A percentile compares a stretch with the other conserved stretches of the same genome.
Evolutionary conservation across 2,888 invertebrate species (phyloP).

Genomic region (Dryobotodes eremita): DNA sequence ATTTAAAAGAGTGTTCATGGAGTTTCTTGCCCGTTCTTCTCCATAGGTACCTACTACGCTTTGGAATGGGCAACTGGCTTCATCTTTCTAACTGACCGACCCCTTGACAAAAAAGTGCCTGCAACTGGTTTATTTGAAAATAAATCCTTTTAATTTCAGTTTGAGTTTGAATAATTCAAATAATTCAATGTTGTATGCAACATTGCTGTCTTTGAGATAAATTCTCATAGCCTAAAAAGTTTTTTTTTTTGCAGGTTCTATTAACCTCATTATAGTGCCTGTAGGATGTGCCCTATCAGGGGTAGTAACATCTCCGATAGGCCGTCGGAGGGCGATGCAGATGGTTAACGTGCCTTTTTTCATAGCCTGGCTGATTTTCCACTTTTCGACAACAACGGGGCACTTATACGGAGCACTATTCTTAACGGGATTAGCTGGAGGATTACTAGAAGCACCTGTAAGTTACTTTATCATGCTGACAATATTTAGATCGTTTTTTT

Average conservation of each 20-base stretch:
- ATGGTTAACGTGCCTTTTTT: slow-evolving; percentile 94
- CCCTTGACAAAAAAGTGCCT: no score
- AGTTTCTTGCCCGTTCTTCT: no score
- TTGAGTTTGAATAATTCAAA: neutral
- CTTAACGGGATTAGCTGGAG: slow-evolving; percentile 94
- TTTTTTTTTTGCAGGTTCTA: slow-evolving; percentile 91
- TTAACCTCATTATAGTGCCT: slow-evolving; percentile 95
- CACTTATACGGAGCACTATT: slow-evolving; percentile 93
- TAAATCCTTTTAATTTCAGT: no score
- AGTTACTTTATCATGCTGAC: slow-evolving; percentile 72
- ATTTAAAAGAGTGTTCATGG: no score
- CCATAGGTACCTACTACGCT: no score
- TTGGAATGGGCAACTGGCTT: no score
- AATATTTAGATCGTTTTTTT: neutral
- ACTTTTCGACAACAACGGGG: slow-evolving; percentile 91
- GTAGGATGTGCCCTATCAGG: slow-evolving; percentile 95
- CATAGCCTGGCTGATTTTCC: slow-evolving; percentile 93
- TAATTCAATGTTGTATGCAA: neutral
- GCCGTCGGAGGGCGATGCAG: slow-evolving; percentile 94
- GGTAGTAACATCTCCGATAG: slow-evolving; percentile 92
- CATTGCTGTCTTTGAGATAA: neutral
- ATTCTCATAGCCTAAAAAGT: neutral
- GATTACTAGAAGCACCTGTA: slow-evolving; percentile 95
- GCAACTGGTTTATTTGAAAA: no score
- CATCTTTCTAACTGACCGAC: no score